Evolutionary conservation across 2,888 invertebrate species (phyloP), one percentile per base, ranked within the genome.

Genomic region (Stenotaenia linearis): DNA sequence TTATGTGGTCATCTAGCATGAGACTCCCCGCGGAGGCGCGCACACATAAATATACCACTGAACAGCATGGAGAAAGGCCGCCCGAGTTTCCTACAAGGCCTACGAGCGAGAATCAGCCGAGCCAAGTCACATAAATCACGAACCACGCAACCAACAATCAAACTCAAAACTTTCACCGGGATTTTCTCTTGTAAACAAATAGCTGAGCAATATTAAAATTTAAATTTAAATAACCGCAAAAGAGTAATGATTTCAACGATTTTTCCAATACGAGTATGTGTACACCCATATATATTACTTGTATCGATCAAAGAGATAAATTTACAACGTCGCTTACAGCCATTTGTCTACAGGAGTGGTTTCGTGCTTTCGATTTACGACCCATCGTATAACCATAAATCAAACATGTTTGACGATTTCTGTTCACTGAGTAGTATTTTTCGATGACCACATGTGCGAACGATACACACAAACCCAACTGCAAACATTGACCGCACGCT

Each of bases 41-140:
- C 77, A 25, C 37, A 77, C 77, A 77, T 77, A 77, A 77, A 77
- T 69, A 77, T 45, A 77, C 40, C 40, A 15, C 77, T 45, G 45
- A 77, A 40, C 35, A 40, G 37, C 77, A 45, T 45, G 75, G 75
- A 75, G 75, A 75, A 75, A 75, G 75, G 75, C 75, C 75, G 75
- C 75, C 35, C 32, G 75, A 37, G 75, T 75, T 75, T 69, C 69
- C 69, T 69, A 69, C 69, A 69, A 23, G 69, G 69, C 69, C 69
- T 28, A 69, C 69, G 69, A 69, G 69, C 69, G 69, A 69, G 69
- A 69, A 69, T 69, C 69, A 69, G 69, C 69, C 69, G 69, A 69
- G 69, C 69, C 69, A 69, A 69, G 69, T 69, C 69, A 69, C 15
- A 69, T 69, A 69, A 69, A 69, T 69, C 69, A 69, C 69, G 69